Conservation (phyloP, 2,888 invertebrate species). For the Thera britannica region DNA sequence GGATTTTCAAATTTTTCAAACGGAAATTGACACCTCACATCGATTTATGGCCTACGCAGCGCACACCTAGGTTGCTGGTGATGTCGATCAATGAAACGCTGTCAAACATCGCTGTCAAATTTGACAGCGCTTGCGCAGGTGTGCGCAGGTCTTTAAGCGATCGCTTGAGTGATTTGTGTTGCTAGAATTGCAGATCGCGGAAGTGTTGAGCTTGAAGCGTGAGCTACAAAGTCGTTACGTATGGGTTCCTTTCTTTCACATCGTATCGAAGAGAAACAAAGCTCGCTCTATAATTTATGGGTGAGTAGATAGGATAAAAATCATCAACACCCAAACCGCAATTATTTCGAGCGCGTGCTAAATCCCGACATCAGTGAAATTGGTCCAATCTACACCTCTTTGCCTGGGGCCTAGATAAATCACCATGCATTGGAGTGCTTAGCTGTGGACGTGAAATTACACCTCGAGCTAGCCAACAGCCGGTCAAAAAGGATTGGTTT, state of each 20-base stretch:
- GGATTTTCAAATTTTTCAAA: too few relatives aligned
- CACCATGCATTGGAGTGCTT: constrained; percentile 45
- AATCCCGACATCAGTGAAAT: constrained; percentile 36
- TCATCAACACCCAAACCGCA: constrained; percentile 25
- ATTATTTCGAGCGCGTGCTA: constrained; percentile 32
- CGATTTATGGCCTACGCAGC: too few relatives aligned
- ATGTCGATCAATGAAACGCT: too few relatives aligned
- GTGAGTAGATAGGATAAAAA: constrained; percentile 19
- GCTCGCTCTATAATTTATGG: constrained; percentile 10
- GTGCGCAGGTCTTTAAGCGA: too few relatives aligned
- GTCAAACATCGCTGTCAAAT: too few relatives aligned
- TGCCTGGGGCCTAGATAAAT: constrained; percentile 50
- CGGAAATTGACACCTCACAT: too few relatives aligned
- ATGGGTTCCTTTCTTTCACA: neutral
- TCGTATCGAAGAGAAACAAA: neutral
- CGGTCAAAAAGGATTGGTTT: constrained; percentile 19
- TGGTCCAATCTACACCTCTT: constrained; percentile 42
- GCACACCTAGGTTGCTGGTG: too few relatives aligned
- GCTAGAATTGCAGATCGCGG: too few relatives aligned
- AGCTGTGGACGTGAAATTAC: constrained; percentile 12
- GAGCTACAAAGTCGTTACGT: too few relatives aligned
- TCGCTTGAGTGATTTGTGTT: too few relatives aligned
- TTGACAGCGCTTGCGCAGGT: too few relatives aligned
- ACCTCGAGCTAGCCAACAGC: constrained; percentile 3
- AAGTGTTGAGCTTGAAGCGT: too few relatives aligned